phyloP scores from a whole-genome alignment of 1,140 invertebrate species.

The Sycobia sp. region DNA sequence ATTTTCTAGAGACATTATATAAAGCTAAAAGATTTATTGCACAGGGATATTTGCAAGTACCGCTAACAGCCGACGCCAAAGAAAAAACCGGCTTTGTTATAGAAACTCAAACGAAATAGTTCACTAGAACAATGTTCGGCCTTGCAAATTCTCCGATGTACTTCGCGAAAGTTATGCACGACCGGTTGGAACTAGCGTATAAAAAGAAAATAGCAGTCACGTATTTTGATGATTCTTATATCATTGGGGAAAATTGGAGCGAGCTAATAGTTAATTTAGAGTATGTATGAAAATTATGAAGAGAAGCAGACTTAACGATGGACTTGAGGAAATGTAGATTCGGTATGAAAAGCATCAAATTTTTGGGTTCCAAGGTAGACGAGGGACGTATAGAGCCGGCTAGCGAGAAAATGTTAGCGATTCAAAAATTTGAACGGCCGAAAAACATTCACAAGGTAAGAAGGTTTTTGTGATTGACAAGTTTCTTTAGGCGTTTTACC shows the following conservation, averaged over 20 bases:
- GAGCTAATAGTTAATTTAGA: conserved; percentile 12
- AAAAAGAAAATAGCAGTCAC: conserved; percentile 1
- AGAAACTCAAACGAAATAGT: conserved; percentile 24
- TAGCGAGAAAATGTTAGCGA: too few species aligned
- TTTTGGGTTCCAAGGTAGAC: too few species aligned
- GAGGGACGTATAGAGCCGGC: too few species aligned
- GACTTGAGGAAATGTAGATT: conserved; percentile 19
- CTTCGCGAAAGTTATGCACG: conserved; percentile 35
- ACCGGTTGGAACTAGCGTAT: too few species aligned
- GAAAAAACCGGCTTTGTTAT: conserved; percentile 26
- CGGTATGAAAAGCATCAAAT: too few species aligned
- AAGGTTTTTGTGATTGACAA: too few species aligned
- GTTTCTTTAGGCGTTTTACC: too few species aligned
- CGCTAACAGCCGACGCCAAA: background rate
- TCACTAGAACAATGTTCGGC: conserved; percentile 32
- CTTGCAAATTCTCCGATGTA: conserved; percentile 26
- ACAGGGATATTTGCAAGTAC: conserved; percentile 27
- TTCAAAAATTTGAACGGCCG: too few species aligned
- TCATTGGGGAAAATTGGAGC: too few species aligned
- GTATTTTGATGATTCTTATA: conserved; percentile 33
- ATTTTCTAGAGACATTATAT: background rate
- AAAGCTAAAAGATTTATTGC: conserved; percentile 19
- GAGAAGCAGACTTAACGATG: conserved; percentile 13
- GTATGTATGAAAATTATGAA: conserved; percentile 12
- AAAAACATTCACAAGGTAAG: too few species aligned